These are phyloP conservation scores for Venturia canescens DNA, from an alignment of 1,140 invertebrate species.

Conservation along the genomic window DNA sequence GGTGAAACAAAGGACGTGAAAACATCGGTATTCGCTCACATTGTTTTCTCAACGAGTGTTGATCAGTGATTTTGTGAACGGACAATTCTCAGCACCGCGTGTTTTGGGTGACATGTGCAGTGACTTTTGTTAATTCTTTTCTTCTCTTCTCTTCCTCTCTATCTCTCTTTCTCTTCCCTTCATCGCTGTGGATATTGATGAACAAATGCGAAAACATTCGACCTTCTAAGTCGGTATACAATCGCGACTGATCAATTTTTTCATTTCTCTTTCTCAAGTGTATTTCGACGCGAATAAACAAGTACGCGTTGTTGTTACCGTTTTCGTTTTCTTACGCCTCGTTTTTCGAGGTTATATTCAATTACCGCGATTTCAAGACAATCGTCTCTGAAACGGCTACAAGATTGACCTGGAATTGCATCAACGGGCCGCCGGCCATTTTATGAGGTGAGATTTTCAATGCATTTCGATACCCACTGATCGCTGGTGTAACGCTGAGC, in stretches of 20 bases:
- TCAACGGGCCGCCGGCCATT: constrained; percentile 75
- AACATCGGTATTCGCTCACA: no score
- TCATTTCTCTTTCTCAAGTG: no score
- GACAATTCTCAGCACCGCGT: no score
- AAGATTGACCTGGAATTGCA: constrained; percentile 77
- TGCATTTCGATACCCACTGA: constrained; percentile 9
- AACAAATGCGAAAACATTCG: no score
- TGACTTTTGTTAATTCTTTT: not conserved
- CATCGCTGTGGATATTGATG: no score
- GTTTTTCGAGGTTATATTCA: not conserved
- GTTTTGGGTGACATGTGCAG: constrained; percentile 19
- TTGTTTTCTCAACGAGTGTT: no score
- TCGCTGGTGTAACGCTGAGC: not conserved
- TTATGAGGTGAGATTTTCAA: constrained; percentile 70
- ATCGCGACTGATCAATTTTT: no score
- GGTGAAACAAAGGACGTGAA: not conserved
- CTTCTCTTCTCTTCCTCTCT: no score
- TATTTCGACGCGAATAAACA: no score
- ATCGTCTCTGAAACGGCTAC: constrained; percentile 62
- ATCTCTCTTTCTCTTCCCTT: no score
- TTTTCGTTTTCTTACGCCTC: not conserved
- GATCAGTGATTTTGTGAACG: no score
- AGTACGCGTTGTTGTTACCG: not conserved
- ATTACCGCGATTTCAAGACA: constrained; percentile 4
- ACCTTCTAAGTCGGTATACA: no score